Percentiles rank a stretch among this genome's conserved stretches.
These are phyloP conservation scores for Vulpes ferrilata DNA, from an alignment of 2,113 vertebrate species.

Conservation along the genomic window DNA sequence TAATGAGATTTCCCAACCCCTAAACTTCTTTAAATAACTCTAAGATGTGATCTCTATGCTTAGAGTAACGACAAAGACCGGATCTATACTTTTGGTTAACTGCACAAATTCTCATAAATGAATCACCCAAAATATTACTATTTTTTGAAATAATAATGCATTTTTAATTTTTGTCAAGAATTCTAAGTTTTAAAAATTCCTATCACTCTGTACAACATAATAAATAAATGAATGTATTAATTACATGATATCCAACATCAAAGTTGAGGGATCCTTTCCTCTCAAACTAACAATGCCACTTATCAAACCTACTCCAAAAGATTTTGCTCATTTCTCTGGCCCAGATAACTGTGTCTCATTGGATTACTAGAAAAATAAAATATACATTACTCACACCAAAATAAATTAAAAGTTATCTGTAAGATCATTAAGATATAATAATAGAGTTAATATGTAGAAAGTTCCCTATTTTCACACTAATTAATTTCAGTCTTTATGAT, in stretches of 20 bases:
- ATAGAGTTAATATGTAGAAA: neutral
- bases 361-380: conserved; percentile 68
- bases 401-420: neutral
- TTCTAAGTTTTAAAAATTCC: neutral
- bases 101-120: neutral
- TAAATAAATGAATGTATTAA: conserved; percentile 41
- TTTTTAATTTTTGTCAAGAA: neutral
- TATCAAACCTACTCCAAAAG: conserved; percentile 71
- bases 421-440: neutral
- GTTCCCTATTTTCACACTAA: neutral
- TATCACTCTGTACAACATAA: neutral
- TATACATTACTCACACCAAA: neutral
- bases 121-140: neutral
- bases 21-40: neutral
- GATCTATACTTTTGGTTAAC: conserved; percentile 18
- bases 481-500: conserved; percentile 6
- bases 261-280: conserved; percentile 72
- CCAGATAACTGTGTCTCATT: conserved; percentile 63
- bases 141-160: neutral
- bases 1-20: neutral
- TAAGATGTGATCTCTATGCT: neutral
- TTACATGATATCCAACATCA: conserved; percentile 83
- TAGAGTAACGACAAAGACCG: neutral
- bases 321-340: conserved; percentile 53
- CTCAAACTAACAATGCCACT: conserved; percentile 71